Evolutionary conservation across 2,888 invertebrate species (phyloP), one percentile per base, ranked within the genome.

Genomic region (Orthonychiurus folsomi): DNA sequence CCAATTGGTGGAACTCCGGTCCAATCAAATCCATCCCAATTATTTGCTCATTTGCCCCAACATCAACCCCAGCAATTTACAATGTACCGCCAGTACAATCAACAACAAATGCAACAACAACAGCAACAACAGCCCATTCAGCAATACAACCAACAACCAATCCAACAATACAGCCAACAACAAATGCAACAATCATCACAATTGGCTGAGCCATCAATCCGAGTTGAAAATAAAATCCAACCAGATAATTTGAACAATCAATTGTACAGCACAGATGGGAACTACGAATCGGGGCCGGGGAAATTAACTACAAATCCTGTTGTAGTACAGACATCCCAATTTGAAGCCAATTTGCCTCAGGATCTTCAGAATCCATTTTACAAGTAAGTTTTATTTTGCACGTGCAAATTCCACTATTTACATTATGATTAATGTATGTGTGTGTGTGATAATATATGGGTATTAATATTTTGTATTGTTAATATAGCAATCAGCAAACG

Each of bases 321-420:
- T 3, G 70, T 72, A 1, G 66, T 65, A 1, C 65, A 66, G 28
- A 65, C 68, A 3, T 54, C 64, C 1, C 62, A 65, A 1, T 69
- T 63, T 56, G 72, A 72, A 27, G 61, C 67, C 12, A 66, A 61
- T 26, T 61, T 72, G 15, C 72, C 72, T 15, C 60, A 56, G 28
- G 53, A 63, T n/a, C 52, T 69, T 12, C 61, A 66, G 57, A 72
- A 72, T 66, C 69, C 66, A n/a, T 72, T 72, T 64, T 72, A 72
- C 64, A 70, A 64, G 72, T 72, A 69, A 64, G 61, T n/a, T 20
- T 23, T 9, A n/a, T 50, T 52, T 9, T 23, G 23, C 37, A 26
- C 18, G n/a, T 24, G 47, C 52, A 52, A 52, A 52, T 3, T 21
- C 20, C 5, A 52, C 3, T 9, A 9, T 52, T 55, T 55, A 23